Evolutionary conservation across 2,888 invertebrate genomes (phyloP), one percentile per base, ranked within the genome.

Genomic region (Lochmaea crataegi): DNA sequence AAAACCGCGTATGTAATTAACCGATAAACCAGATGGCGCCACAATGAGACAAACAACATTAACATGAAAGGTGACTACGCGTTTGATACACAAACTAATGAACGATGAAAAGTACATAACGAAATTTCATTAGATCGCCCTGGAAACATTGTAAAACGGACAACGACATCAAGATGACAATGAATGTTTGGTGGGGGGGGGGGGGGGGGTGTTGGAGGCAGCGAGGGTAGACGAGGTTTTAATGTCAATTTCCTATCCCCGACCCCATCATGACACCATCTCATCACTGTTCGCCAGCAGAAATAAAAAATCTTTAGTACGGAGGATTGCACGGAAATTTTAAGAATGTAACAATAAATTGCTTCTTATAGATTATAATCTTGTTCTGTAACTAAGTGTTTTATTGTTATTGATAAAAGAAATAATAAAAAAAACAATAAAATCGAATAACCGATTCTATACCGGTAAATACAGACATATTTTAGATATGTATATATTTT

Each of bases 21-120:
- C 22, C 53, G 16, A 32, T 53, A 14, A 65, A 45, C 12, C 16
- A 51, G 22, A 65, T n/a, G 65, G 65, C 65, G 57, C 51, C 66
- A 32, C 26, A 41, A 22, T 48, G 16, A 48, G 32, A 32, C 14
- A 38, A 22, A 60, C 32, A 60, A 63, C 61, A 51, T 61, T 61
- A 61, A 69, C 53, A 42, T 53, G 53, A 22, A 38, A 56, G 48
- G 38, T 42, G 32, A 51, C 42, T 61, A 42, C n/a, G 53, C 7
- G 51, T 7, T 41, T 63, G 63, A 56, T 69, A 69, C 41, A 56
- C 16, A 18, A 63, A 51, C 64, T 70, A 70, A 70, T 64, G 57
- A 64, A 64, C 70, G 64, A 45, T 70, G 48, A 70, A 70, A 70
- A 70, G 64, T 70, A 70, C 64, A 70, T 70, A 70, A 70, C 53